Evolutionary conservation across 2,797 vertebrate species (phyloP).

Genomic region (Karalla daura): DNA sequence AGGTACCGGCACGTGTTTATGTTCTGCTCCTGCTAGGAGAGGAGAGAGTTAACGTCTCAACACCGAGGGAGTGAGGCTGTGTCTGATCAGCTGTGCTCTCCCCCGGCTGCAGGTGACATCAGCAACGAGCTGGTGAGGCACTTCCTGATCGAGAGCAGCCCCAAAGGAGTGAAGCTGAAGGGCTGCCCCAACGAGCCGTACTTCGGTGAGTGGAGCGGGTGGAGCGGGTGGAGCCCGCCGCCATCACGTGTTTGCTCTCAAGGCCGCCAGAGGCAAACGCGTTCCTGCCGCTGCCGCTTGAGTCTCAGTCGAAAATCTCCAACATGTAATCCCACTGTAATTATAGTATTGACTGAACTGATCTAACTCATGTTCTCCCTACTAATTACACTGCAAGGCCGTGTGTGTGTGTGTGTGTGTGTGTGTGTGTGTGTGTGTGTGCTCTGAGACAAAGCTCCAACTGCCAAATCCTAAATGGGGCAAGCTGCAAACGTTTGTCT

Average conservation of each 20-base stretch:
- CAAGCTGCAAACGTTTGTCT: conserved; percentile 8
- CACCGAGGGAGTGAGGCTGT: conserved; percentile 36
- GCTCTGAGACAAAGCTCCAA: neutral
- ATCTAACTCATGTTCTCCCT: conserved; percentile 48
- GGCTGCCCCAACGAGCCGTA: conserved; percentile 97
- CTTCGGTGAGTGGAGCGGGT: conserved; percentile 93
- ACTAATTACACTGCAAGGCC: conserved; percentile 56
- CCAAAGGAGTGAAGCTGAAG: conserved; percentile 98
- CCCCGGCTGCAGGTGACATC: conserved; percentile 84
- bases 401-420: conserved; percentile 3
- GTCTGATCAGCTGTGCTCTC: conserved; percentile 27
- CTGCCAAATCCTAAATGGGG: conserved; percentile 17
- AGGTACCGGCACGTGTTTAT: conserved; percentile 85
- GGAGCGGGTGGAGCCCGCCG: too few relatives aligned
- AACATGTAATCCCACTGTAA: conserved; percentile 53
- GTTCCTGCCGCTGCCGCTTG: neutral
- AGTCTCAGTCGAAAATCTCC: conserved; percentile 15
- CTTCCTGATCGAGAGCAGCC: conserved; percentile 97
- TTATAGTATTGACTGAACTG: conserved; percentile 50
- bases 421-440: neutral
- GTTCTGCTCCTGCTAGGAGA: neutral
- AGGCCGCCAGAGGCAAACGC: neutral
- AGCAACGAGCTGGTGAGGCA: conserved; percentile 96
- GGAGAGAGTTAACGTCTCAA: conserved; percentile 24
- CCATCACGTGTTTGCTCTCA: neutral